Evolutionary conservation across 2,888 invertebrate genomes (phyloP).

Genomic region (Drymonia ruficornis): DNA sequence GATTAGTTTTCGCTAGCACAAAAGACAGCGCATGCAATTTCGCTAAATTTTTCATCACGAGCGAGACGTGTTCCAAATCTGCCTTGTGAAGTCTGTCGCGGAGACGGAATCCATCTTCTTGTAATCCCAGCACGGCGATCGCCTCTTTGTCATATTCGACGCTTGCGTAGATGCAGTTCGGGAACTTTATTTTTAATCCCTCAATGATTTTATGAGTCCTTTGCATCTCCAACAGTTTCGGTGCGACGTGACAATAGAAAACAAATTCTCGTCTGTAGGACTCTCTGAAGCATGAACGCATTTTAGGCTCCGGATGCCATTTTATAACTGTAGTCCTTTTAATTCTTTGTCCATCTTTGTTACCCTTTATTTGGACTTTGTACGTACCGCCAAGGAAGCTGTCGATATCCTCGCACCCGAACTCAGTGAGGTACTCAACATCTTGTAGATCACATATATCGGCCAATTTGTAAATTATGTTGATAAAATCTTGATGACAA

Average conservation of each 20-base stretch:
- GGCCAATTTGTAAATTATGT: constrained; percentile 57
- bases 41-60: constrained; percentile 64
- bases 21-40: constrained; percentile 68
- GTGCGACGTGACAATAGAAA: constrained; percentile 50
- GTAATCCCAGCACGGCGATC: constrained; percentile 42
- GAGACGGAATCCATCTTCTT: constrained; percentile 37
- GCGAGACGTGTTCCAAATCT: constrained; percentile 52
- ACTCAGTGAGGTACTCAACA: constrained; percentile 46
- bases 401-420: constrained; percentile 60
- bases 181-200: constrained; percentile 67
- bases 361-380: constrained; percentile 54
- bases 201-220: constrained; percentile 54
- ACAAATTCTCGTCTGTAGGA: constrained; percentile 58
- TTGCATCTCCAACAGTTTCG: constrained; percentile 58
- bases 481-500: constrained; percentile 53
- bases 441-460: constrained; percentile 46
- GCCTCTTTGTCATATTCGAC: constrained; percentile 58
- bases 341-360: constrained; percentile 53
- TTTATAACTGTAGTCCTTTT: constrained; percentile 52
- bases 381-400: constrained; percentile 53
- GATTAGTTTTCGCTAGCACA: constrained; percentile 49
- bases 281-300: constrained; percentile 53
- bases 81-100: constrained; percentile 53
- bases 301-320: constrained; percentile 57
- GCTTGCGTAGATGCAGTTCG: constrained; percentile 57